Evolutionary conservation across 1,140 invertebrate species (phyloP), one percentile per base, ranked within the genome.

Genomic region (Drosophila orosa): DNA sequence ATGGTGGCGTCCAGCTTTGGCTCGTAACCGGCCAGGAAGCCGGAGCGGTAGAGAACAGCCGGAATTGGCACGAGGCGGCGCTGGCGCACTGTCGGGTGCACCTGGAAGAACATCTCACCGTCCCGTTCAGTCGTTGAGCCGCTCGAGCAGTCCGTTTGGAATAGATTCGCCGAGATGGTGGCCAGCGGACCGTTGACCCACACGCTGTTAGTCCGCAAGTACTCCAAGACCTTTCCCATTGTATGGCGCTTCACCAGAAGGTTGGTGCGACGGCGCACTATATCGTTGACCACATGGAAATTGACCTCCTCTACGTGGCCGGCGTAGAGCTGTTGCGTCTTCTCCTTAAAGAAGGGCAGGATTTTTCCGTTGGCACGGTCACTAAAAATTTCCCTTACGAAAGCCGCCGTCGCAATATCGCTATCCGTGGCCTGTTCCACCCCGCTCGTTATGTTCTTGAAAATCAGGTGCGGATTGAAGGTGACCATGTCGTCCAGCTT

Each of bases 401-500:
- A 96, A 0, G 95, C 95, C 1, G 95, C 95, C 33, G 95, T 94
- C 0, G 94, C 94, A 7, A 97, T 94, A 3, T 96, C 96, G 24
- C 95, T 94, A 45, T 94, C 93, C 31, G 93, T 92, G 0, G 93
- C 93, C 19, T 94, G 94, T 54, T 94, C 93, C 40, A 96, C 94
- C 0, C 95, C 95, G 76, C 96, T 96, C 0, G 96, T 96, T 3
- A 97, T 95, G 90, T 97, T 97, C 90, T 96, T 95, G 60, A 97
- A 95, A 1, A 96, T 95, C 68, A 97, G 93, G 90, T 97, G 97
- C 1, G 96, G 97, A 92, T 97, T 97, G 76, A 97, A 97, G 1
- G 96, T 96, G 0, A 97, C 95, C 93, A 97, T 96, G 68, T 97
- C 96, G 84, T 97, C 97, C 8, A 98, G 92, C 76, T 95, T 95